Percentiles rank a stretch among this genome's conserved stretches.
Conservation (phyloP, 1,140 invertebrate genomes). For the Adelges cooleyi region DNA sequence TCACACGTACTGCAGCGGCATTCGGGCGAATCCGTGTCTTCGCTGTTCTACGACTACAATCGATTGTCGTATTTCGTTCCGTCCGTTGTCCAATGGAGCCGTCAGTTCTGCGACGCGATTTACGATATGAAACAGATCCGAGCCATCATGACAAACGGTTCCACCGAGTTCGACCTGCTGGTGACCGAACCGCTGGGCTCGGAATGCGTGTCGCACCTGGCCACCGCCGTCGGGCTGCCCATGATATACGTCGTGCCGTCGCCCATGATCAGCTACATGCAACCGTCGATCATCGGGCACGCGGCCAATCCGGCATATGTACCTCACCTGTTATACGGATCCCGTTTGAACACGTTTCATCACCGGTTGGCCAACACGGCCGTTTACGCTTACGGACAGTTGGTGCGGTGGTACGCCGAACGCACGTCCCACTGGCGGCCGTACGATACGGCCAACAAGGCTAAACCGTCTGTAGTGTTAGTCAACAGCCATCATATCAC, state of each 20-base stretch:
- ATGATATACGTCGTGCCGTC: conserved; percentile 45
- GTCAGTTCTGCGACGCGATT: conserved; percentile 1
- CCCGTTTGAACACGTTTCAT: background rate
- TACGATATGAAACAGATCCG: conserved; percentile 10
- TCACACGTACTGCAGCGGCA: background rate
- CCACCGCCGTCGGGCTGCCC: conserved; percentile 43
- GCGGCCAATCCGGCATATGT: no score
- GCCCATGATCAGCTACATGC: conserved; percentile 42
- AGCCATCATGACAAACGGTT: conserved; percentile 7
- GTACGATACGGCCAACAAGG: background rate
- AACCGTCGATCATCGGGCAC: conserved; percentile 34
- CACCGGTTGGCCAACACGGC: background rate
- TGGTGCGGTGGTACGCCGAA: conserved; percentile 1
- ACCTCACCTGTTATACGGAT: background rate
- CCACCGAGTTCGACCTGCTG: conserved; percentile 31
- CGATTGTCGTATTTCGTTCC: background rate
- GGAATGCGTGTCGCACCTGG: conserved; percentile 33
- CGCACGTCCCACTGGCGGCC: background rate
- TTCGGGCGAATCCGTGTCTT: background rate
- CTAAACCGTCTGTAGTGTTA: background rate
- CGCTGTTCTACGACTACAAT: background rate
- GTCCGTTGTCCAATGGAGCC: conserved; percentile 13
- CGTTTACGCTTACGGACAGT: background rate
- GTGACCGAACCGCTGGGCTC: conserved; percentile 30
- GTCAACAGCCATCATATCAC: background rate